A percentile compares a stretch with the other conserved stretches of the same genome.
phyloP scores from a whole-genome alignment of 2,113 vertebrate genomes.

The Geococcyx californianus region DNA sequence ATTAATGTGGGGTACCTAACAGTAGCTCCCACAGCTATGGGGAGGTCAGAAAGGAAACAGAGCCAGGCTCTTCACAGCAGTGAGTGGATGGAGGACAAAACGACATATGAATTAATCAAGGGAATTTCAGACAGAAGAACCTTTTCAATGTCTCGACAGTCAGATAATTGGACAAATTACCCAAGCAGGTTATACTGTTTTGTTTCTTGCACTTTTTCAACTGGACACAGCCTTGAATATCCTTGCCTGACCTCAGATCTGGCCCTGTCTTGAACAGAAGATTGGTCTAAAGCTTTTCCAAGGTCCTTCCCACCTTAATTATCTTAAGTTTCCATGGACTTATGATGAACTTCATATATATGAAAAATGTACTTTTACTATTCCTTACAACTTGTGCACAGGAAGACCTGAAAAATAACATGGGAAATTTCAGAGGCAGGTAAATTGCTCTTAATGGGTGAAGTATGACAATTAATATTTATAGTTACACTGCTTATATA shows the following conservation, averaged over 20 bases:
- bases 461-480: background rate
- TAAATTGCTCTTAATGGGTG: background rate
- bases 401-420: background rate
- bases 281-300: background rate
- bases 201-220: background rate
- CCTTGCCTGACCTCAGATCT: background rate
- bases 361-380: background rate
- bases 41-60: background rate
- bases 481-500: background rate
- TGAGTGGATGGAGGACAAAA: background rate
- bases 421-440: background rate
- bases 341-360: background rate
- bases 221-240: background rate
- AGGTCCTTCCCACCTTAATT: background rate
- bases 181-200: background rate
- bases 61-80: background rate
- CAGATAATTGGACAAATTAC: background rate
- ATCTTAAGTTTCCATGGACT: background rate
- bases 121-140: background rate
- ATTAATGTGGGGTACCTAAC: rapidly evolving
- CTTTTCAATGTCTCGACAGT: background rate
- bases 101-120: background rate
- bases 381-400: background rate
- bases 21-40: background rate
- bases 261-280: background rate